Base-by-base conservation (phyloP, 2,113 vertebrate genomes). In the Salvator merianae region DNA sequence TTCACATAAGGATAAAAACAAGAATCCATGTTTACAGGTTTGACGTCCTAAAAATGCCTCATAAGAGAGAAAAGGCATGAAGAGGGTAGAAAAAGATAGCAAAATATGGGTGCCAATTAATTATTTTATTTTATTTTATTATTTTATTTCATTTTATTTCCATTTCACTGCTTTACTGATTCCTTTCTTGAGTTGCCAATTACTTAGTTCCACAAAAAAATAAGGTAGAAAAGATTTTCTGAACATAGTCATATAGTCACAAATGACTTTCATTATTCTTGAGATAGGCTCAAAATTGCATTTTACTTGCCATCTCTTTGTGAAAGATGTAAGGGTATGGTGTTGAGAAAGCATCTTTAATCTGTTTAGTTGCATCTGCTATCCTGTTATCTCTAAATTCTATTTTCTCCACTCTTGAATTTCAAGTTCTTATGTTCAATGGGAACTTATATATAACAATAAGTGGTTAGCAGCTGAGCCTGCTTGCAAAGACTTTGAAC, bases 131-230 rank as follows among this genome's bases (percentile, higher is more conserved):
- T 55, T 16, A 55, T 18, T 55, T 50, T 12, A 50, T 7, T 50
- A 7, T 50, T 12, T 50, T 50, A 12, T 6, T 50, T 6, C 12
- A 50, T 50, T 53, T 20, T 59, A 59, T 59, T 20, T 20, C 81
- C 88, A 87, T 92, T 91, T 79, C 79, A 85, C 90, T 77, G 77
- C 75, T 88, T 88, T 72, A 82, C 71, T 36, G 0, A 22, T 63
- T 70, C 79, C 71, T 76, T 91, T 68, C 77, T 86, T 71, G 74
- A 84, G 74, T 82, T 88, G 80, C 55, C 88, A 76, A 87, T 70
- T 84, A 89, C 81, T 89, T 79, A 5, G 43, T 77, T 47, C 40
- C 69, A 76, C 70, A 82, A 88, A 88, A 75, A 88, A n/a, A n/a
- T 30, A 32, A 26, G 1, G 18, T 26, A 77, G n/a, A 3, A 59